Percentiles rank a stretch among this genome's conserved stretches.
phyloP scores from a whole-genome alignment of 92 coral and sea anemone genomes.

The Bergia puertoricense region DNA sequence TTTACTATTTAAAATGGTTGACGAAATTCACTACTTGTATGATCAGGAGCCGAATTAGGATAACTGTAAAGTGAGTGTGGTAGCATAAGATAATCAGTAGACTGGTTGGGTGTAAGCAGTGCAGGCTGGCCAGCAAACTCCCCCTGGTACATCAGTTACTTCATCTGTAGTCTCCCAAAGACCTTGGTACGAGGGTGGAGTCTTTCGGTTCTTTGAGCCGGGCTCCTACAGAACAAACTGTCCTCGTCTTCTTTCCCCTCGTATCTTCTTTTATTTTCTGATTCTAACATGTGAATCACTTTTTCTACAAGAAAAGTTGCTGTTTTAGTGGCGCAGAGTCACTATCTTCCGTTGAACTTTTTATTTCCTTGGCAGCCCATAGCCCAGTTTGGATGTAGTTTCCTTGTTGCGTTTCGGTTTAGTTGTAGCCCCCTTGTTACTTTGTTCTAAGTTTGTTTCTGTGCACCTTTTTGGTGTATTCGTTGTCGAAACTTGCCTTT shows the following conservation, averaged over 20 bases:
- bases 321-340: conserved; percentile 48
- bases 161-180: conserved; percentile 40
- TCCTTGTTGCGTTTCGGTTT: conserved; percentile 12
- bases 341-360: conserved; percentile 42
- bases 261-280: conserved; percentile 20
- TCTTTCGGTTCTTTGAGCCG: conserved; percentile 26
- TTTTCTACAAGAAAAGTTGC: conserved; percentile 46
- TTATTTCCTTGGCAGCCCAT: conserved; percentile 28
- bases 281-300: conserved; percentile 29
- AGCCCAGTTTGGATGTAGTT: conserved; percentile 6
- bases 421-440: not conserved
- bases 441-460: not conserved
- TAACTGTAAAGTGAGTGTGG: not conserved
- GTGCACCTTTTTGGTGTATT: not conserved
- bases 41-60: not conserved
- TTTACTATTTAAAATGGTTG: conserved; percentile 12
- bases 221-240: conserved; percentile 15
- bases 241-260: conserved; percentile 27
- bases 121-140: conserved; percentile 15
- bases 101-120: conserved; percentile 14
- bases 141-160: conserved; percentile 44
- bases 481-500: not conserved
- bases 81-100: not conserved
- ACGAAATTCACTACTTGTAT: conserved; percentile 21
- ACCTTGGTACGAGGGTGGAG: conserved; percentile 32